Base-by-base conservation (phyloP, 2,113 vertebrate genomes). In the Pardalotus punctatus region DNA sequence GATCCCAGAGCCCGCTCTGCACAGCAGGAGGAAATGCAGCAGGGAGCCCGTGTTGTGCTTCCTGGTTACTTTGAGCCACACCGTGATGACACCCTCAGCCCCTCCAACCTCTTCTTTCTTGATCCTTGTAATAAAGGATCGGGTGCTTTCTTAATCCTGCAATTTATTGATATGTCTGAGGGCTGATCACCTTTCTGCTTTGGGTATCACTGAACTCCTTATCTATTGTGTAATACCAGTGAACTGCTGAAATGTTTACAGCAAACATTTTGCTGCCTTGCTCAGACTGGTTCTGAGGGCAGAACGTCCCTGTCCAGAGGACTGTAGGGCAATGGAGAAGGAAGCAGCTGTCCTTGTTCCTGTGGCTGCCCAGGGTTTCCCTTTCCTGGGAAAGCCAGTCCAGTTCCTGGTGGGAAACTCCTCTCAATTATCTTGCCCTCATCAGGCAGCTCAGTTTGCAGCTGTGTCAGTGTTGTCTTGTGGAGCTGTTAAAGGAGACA, bases 181-280 rank as follows among this genome's bases (percentile, higher is more conserved):
- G 31, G 48, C 57, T 2, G 2, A 2, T 31, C 42, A 16, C 61
- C 25, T 47, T 79, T 67, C 36, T 81, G 62, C 64, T 84, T 54
- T 36, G 27, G 65, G 1, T 58, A 2, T 51, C 17, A 6, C 56
- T 14, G 58, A 74, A 28, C 51, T 50, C 29, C 53, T 54, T 27
- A 5, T 12, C 7, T 4, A 1, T 20, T 45, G 36, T 28, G 2
- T 28, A 13, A 1, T 50, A 10, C 33, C 31, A 25, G n/a, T 17
- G 42, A 93, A 3, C 12, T 82, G 53, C 53, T 81, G 40, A 10
- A 72, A 24, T 45, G 16, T 19, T 57, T 4, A 3, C 54, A 73
- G 24, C 12, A 14, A 79, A 11, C 24, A 2, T 12, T 47, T 14
- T 53, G 29, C 36, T 77, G 43, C 69, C 45, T 72, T n/a, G 42